Percentiles rank a stretch among this genome's conserved stretches.
Evolutionary conservation across 2,113 vertebrate genomes (phyloP).

Genomic region (Hirundichthys speculiger): DNA sequence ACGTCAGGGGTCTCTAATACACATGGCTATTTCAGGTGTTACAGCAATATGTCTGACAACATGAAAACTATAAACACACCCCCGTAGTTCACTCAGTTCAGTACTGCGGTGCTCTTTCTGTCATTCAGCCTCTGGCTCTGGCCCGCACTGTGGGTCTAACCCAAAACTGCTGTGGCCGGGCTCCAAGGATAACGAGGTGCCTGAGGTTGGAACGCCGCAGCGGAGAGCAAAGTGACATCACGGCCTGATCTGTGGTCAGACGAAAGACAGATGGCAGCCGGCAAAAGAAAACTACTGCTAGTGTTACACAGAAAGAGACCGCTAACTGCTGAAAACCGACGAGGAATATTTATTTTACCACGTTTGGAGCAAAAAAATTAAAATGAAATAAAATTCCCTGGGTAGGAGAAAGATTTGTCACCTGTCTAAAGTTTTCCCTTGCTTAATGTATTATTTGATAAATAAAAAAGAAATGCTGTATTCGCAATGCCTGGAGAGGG

Average conservation of each 20-base stretch:
- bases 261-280: slow-evolving; percentile 37
- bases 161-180: slow-evolving; percentile 55
- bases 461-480: too few relatives aligned
- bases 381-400: too few relatives aligned
- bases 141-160: slow-evolving; percentile 48
- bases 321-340: slow-evolving; percentile 22
- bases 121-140: slow-evolving; percentile 56
- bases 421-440: too few relatives aligned
- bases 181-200: slow-evolving; percentile 76
- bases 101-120: slow-evolving; percentile 32
- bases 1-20: background rate
- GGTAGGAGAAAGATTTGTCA: too few relatives aligned
- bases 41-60: slow-evolving; percentile 7
- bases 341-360: slow-evolving; percentile 38
- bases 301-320: slow-evolving; percentile 16
- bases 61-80: slow-evolving; percentile 13
- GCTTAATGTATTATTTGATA: too few relatives aligned
- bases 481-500: too few relatives aligned
- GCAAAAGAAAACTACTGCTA: slow-evolving; percentile 44
- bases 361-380: too few relatives aligned
- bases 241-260: slow-evolving; percentile 56
- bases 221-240: slow-evolving; percentile 57
- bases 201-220: slow-evolving; percentile 56
- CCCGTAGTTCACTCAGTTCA: slow-evolving; percentile 55
- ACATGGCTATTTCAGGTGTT: background rate